Evolutionary conservation across 2,888 invertebrate genomes (phyloP).

Genomic region (Mimachlamys varia): DNA sequence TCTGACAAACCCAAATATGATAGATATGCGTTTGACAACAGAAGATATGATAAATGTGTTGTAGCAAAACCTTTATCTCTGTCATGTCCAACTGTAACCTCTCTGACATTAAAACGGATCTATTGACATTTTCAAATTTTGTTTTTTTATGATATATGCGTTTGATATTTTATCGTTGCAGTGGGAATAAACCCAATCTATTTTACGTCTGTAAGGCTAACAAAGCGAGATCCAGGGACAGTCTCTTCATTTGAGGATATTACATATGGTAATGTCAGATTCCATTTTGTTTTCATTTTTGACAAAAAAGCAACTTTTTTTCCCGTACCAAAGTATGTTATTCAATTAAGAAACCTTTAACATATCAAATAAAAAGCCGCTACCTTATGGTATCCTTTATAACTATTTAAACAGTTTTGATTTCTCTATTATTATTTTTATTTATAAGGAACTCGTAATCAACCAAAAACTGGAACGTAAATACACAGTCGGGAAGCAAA

Average conservation of each 20-base stretch:
- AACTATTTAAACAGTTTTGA: no score
- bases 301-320: no score
- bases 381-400: no score
- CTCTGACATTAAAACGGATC: background rate
- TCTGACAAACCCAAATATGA: slow-evolving; percentile 21
- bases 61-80: background rate
- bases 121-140: background rate
- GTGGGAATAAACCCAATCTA: background rate
- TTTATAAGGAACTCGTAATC: no score
- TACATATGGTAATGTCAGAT: no score
- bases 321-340: no score
- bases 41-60: background rate
- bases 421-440: no score
- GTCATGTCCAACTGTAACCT: background rate
- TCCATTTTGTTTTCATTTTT: no score
- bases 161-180: background rate
- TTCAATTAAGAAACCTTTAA: no score
- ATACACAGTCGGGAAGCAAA: no score
- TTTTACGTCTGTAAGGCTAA: background rate
- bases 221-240: background rate
- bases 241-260: background rate
- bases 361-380: no score
- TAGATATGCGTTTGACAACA: slow-evolving; percentile 6
- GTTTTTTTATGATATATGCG: background rate
- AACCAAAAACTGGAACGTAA: no score